phyloP scores from a whole-genome alignment of 1,140 invertebrate species.

The Matsumurasca onukii region DNA sequence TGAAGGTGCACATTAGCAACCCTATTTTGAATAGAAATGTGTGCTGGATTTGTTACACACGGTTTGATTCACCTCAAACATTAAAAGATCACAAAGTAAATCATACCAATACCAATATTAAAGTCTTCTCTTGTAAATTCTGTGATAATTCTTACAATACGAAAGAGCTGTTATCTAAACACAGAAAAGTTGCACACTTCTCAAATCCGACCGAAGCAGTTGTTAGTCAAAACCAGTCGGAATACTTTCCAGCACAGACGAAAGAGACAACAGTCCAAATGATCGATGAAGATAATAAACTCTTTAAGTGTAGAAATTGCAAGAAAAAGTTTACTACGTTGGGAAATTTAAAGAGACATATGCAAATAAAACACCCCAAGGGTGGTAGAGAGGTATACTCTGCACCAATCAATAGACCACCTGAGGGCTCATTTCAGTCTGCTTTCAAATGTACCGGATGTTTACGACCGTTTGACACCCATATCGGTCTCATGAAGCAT shows the following conservation, averaged over 20 bases:
- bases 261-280: background rate
- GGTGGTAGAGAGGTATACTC: no score
- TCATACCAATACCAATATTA: slow-evolving; percentile 64
- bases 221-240: background rate
- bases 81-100: slow-evolving; percentile 63
- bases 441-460: background rate
- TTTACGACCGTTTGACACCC: background rate
- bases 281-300: slow-evolving; percentile 32
- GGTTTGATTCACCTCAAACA: slow-evolving; percentile 58
- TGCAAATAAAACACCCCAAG: background rate
- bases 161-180: slow-evolving; percentile 11
- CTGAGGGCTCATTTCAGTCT: no score
- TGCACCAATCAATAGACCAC: no score
- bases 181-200: background rate
- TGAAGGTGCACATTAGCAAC: slow-evolving; percentile 54
- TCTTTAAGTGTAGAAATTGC: slow-evolving; percentile 58
- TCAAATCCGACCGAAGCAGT: background rate
- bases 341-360: slow-evolving; percentile 44
- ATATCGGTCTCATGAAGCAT: background rate
- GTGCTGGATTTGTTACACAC: slow-evolving; percentile 62
- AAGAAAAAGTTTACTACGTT: slow-evolving; percentile 56
- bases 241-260: background rate
- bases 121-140: slow-evolving; percentile 61
- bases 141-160: slow-evolving; percentile 61
- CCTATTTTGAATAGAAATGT: slow-evolving; percentile 51